These are phyloP conservation scores for Lissonota sp. DNA, from an alignment of 2,888 invertebrate species.

Conservation along the genomic window DNA sequence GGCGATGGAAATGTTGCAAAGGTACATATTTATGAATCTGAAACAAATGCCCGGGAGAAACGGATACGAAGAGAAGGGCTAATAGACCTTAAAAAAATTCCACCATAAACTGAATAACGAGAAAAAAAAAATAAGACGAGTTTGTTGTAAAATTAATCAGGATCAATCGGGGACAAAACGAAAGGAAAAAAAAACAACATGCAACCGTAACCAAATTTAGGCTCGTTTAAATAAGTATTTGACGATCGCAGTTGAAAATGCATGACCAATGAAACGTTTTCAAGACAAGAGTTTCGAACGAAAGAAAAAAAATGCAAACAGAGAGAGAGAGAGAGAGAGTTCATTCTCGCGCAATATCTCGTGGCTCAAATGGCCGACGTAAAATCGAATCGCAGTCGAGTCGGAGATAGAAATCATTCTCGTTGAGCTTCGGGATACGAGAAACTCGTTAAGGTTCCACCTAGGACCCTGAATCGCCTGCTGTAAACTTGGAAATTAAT, in stretches of 20 bases:
- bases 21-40: slow-evolving; percentile 32
- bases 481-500: slow-evolving; percentile 74
- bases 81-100: slow-evolving; percentile 3
- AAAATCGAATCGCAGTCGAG: slow-evolving; percentile 53
- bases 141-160: too few relatives aligned
- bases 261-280: too few relatives aligned
- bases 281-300: not conserved
- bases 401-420: slow-evolving; percentile 44
- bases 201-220: too few relatives aligned
- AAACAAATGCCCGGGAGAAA: slow-evolving; percentile 10
- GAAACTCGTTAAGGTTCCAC: slow-evolving; percentile 56
- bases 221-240: too few relatives aligned
- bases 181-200: too few relatives aligned
- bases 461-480: slow-evolving; percentile 48
- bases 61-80: not conserved
- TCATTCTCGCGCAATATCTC: slow-evolving; percentile 27
- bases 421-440: slow-evolving; percentile 35
- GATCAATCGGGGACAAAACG: too few relatives aligned
- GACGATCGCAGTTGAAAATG: too few relatives aligned
- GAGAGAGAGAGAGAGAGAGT: not conserved
- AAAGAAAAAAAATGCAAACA: slow-evolving; percentile 6
- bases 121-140: not conserved
- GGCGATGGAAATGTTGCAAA: not conserved
- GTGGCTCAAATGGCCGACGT: slow-evolving; percentile 42
- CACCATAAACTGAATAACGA: slow-evolving; percentile 36